Evolutionary conservation across 2,888 invertebrate species (phyloP).

Genomic region (Graphium colonna): DNA sequence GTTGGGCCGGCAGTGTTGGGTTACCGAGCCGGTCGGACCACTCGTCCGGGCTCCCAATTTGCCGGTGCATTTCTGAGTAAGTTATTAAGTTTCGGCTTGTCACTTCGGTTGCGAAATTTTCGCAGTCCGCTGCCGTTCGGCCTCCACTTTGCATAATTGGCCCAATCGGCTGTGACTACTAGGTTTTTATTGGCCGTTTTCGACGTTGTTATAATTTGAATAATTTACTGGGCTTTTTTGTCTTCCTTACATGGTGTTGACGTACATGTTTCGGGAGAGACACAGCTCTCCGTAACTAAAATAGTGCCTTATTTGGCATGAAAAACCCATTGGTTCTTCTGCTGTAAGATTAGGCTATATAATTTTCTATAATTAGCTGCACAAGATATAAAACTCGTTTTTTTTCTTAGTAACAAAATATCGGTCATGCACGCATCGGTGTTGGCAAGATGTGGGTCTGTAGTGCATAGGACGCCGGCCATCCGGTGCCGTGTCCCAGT

Average conservation of each 20-base stretch:
- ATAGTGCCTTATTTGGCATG: too few species aligned
- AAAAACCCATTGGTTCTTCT: too few species aligned
- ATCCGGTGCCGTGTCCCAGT: slow-evolving; percentile 56
- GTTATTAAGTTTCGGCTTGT: slow-evolving; percentile 79
- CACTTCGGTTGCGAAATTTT: slow-evolving; percentile 73
- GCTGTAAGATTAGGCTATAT: too few species aligned
- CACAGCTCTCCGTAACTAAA: too few species aligned
- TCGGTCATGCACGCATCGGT: slow-evolving; percentile 21
- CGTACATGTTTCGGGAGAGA: too few species aligned
- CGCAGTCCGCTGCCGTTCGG: slow-evolving; percentile 47
- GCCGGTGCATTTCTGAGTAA: slow-evolving; percentile 77
- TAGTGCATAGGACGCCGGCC: slow-evolving; percentile 43
- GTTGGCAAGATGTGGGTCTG: too few species aligned
- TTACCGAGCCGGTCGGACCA: slow-evolving; percentile 69
- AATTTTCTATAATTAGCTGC: too few species aligned
- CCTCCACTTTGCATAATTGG: slow-evolving; percentile 34
- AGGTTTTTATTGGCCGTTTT: slow-evolving; percentile 20
- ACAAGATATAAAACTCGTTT: too few species aligned
- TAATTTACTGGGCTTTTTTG: not conserved
- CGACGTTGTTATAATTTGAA: not conserved
- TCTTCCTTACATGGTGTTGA: not conserved
- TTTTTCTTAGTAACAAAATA: slow-evolving; percentile 4
- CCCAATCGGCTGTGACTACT: slow-evolving; percentile 25
- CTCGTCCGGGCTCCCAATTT: slow-evolving; percentile 68
- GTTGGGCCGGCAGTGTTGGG: slow-evolving; percentile 69